Percentiles rank a stretch among this genome's conserved stretches.
Conservation (phyloP, 2,888 invertebrate species). For the Leptinotarsa juncta region DNA sequence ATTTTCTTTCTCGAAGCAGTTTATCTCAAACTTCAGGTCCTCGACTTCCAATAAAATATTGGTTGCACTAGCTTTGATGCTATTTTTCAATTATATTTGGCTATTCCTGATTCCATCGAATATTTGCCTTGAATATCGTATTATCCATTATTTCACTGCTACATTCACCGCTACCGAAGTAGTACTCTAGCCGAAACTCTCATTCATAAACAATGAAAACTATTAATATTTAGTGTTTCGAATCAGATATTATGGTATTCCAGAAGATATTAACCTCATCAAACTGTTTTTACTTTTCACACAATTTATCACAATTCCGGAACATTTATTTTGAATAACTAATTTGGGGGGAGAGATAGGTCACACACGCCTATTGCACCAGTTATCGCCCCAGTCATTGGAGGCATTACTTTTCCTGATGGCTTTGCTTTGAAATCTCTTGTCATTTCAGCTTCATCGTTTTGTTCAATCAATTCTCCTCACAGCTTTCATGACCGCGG, state of each 20-base stretch:
- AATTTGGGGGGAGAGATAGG: not conserved
- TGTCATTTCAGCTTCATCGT: no score
- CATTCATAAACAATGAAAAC: slow-evolving; percentile 1
- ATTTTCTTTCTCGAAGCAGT: no score
- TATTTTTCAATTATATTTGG: not conserved
- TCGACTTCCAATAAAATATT: slow-evolving; percentile 7
- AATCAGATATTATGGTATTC: slow-evolving; percentile 9
- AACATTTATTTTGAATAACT: slow-evolving; percentile 7
- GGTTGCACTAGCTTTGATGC: slow-evolving; percentile 13
- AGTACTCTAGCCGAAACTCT: not conserved
- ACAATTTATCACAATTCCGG: slow-evolving; percentile 13
- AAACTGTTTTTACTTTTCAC: slow-evolving; percentile 9
- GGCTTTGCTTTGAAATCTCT: no score
- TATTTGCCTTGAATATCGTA: slow-evolving; percentile 5
- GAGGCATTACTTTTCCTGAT: no score
- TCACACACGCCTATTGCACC: no score
- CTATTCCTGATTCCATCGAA: not conserved
- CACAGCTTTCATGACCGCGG: no score
- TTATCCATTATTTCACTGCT: not conserved
- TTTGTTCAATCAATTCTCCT: no score
- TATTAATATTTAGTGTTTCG: slow-evolving; percentile 8
- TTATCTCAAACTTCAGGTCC: no score
- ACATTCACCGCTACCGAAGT: not conserved
- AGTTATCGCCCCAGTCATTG: no score
- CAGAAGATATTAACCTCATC: slow-evolving; percentile 17